These are phyloP conservation scores for Pantelozetes paolii DNA, from an alignment of 2,888 invertebrate species.

Conservation along the genomic window DNA sequence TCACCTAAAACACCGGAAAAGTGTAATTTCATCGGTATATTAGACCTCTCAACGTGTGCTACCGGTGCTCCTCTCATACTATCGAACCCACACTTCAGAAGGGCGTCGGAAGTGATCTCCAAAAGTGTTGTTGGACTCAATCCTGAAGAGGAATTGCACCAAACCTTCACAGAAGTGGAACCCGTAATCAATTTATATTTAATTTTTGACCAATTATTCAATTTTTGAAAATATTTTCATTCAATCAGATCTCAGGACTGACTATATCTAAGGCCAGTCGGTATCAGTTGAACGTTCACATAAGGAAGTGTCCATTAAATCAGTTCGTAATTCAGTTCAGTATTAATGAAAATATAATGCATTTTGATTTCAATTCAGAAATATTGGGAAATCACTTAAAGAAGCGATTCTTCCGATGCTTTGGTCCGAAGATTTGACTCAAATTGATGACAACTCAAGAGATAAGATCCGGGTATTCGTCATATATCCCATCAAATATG, in stretches of 20 bases:
- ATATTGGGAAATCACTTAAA: slow-evolving; percentile 7
- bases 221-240: neutral
- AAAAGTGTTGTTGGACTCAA: slow-evolving; percentile 41
- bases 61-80: slow-evolving; percentile 42
- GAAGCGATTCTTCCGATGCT: slow-evolving; percentile 37
- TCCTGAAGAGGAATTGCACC: slow-evolving; percentile 42
- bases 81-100: slow-evolving; percentile 43
- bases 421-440: slow-evolving; percentile 37
- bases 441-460: neutral
- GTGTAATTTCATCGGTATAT: slow-evolving; percentile 49
- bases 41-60: slow-evolving; percentile 44
- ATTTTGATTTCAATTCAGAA: slow-evolving; percentile 17
- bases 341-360: neutral
- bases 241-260: slow-evolving; percentile 31
- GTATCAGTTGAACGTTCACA: slow-evolving; percentile 37
- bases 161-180: slow-evolving; percentile 44
- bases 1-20: slow-evolving; percentile 27
- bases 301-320: slow-evolving; percentile 34
- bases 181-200: slow-evolving; percentile 35
- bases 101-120: slow-evolving; percentile 19
- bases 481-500: slow-evolving; percentile 36
- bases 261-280: neutral
- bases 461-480: slow-evolving; percentile 28
- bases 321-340: slow-evolving; percentile 16
- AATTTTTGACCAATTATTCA: neutral